phyloP scores from a whole-genome alignment of 2,888 invertebrate genomes.

The Luffia ferchaultella region DNA sequence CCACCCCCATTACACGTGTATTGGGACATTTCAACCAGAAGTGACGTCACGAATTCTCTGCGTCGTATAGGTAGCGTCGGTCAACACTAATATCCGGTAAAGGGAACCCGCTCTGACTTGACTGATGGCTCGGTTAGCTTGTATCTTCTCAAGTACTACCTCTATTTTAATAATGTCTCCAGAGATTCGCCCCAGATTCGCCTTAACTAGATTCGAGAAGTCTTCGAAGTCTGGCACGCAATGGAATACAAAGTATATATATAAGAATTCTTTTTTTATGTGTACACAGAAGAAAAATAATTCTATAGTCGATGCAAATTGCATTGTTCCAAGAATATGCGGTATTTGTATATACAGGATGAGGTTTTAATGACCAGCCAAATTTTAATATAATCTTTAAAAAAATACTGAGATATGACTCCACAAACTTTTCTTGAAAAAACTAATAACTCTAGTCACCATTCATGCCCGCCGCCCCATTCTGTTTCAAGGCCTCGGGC shows the following conservation, averaged over 20 bases:
- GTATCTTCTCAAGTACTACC: neutral
- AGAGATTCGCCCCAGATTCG: neutral
- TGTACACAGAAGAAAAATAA: neutral
- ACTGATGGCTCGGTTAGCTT: slow-evolving; percentile 21
- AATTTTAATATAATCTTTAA: too few species aligned
- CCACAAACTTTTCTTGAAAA: too few species aligned
- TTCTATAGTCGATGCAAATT: too few species aligned
- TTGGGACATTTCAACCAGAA: neutral
- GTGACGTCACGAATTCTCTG: neutral
- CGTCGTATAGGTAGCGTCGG: slow-evolving; percentile 15
- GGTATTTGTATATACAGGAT: too few species aligned
- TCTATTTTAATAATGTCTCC: neutral
- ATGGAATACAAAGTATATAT: neutral
- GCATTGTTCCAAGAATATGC: too few species aligned
- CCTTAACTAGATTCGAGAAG: too few species aligned
- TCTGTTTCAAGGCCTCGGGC: too few species aligned
- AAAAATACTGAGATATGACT: too few species aligned
- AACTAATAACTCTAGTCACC: too few species aligned
- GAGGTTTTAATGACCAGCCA: too few species aligned
- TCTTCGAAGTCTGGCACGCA: neutral
- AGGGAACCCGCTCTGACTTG: slow-evolving; percentile 27
- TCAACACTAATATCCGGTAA: slow-evolving; percentile 31
- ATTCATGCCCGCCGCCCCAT: too few species aligned
- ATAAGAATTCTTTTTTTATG: neutral
- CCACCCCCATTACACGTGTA: neutral